Conservation (phyloP, 2,888 invertebrate species). For the Coelinius sp. region DNA sequence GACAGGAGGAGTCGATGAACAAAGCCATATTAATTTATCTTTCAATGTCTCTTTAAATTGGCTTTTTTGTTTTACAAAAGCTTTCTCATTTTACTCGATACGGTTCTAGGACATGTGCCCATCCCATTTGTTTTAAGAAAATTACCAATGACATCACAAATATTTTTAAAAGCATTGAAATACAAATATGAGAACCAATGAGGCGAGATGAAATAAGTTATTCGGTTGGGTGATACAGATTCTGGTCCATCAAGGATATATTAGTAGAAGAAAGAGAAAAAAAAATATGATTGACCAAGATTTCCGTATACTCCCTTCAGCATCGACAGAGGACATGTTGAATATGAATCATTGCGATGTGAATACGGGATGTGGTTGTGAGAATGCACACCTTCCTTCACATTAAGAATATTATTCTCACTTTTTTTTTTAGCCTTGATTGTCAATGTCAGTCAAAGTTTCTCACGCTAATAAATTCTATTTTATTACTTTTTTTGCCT, state of each 20-base stretch:
- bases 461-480: constrained; percentile 60
- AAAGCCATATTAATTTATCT: background rate
- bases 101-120: background rate
- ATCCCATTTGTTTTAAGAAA: background rate
- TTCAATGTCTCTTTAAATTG: background rate
- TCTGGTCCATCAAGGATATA: too few relatives aligned
- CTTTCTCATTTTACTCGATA: background rate
- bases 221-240: constrained; percentile 29
- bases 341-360: background rate
- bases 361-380: constrained; percentile 4
- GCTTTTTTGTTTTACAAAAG: background rate
- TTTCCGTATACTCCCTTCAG: background rate
- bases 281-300: constrained; percentile 13
- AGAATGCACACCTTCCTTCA: constrained; percentile 16
- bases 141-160: background rate
- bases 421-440: constrained; percentile 57
- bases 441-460: constrained; percentile 61
- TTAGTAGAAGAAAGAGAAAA: background rate
- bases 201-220: constrained; percentile 10
- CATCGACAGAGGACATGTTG: background rate
- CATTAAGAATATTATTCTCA: constrained; percentile 28
- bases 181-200: background rate
- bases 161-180: background rate
- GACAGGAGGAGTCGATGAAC: constrained; percentile 13
- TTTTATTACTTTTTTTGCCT: constrained; percentile 10